phyloP scores from a whole-genome alignment of 2,113 vertebrate genomes.

The Colius striatus region DNA sequence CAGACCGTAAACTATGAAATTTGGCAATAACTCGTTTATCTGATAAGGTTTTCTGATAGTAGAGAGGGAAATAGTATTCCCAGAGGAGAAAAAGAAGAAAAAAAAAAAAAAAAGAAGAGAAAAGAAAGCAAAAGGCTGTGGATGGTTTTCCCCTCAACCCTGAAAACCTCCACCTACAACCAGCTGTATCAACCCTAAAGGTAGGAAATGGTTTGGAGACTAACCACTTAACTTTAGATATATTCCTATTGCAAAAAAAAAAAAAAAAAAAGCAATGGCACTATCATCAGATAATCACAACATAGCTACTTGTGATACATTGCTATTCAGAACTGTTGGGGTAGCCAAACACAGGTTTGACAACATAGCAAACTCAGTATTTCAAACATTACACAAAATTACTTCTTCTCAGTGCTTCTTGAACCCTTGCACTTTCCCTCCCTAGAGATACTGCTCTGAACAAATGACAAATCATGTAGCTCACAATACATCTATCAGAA shows the following conservation, averaged over 20 bases:
- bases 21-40: not conserved
- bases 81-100: not conserved
- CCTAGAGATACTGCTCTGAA: not conserved
- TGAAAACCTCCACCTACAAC: not conserved
- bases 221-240: not conserved
- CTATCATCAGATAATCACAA: not conserved
- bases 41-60: not conserved
- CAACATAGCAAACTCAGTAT: not conserved
- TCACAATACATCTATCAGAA: not conserved
- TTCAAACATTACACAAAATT: not conserved
- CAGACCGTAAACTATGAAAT: not conserved
- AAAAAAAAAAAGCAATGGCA: not conserved
- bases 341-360: not conserved
- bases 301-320: not conserved
- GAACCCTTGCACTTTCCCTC: not conserved
- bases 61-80: not conserved
- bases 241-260: not conserved
- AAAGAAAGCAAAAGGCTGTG: rapidly evolving
- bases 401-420: not conserved
- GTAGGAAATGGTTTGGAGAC: rapidly evolving
- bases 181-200: not conserved
- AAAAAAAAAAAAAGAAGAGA: not conserved
- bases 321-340: not conserved
- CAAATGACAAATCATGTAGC: not conserved
- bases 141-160: not conserved